Conservation (phyloP, 2,113 vertebrate species). For the Antechinus stuartii region DNA sequence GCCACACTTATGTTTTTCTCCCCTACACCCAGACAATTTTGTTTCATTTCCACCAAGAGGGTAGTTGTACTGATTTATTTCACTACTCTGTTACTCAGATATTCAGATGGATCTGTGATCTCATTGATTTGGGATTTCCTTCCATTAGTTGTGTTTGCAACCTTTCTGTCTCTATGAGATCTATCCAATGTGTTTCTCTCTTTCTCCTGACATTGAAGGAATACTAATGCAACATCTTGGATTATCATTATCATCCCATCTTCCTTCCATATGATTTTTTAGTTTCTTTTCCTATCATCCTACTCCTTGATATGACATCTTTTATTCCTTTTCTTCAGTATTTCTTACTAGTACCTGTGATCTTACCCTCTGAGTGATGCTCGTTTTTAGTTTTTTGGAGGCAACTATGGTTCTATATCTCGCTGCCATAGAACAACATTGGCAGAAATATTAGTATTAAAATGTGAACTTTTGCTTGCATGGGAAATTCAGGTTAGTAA, state of each 20-base stretch:
- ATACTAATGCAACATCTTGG: neutral
- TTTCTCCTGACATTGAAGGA: neutral
- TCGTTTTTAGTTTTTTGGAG: too few species aligned
- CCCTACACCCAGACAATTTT: neutral
- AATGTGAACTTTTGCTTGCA: neutral
- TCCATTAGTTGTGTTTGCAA: neutral
- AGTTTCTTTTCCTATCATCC: neutral
- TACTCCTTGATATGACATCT: neutral
- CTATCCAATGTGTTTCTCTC: neutral
- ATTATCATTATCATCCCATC: neutral
- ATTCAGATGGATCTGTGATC: neutral
- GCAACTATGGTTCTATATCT: neutral
- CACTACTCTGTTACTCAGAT: neutral
- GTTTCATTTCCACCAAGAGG: neutral
- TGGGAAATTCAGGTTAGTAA: neutral
- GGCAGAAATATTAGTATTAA: neutral
- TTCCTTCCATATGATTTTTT: neutral
- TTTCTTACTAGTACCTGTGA: neutral
- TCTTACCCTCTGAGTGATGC: neutral
- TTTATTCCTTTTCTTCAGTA: neutral
- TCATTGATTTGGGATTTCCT: neutral
- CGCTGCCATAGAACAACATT: neutral
- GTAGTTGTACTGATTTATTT: neutral
- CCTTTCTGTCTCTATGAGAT: neutral
- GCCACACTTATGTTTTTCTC: neutral